These are phyloP conservation scores for Drosophila ambigua DNA, from an alignment of 1,140 invertebrate genomes.

Conservation along the genomic window DNA sequence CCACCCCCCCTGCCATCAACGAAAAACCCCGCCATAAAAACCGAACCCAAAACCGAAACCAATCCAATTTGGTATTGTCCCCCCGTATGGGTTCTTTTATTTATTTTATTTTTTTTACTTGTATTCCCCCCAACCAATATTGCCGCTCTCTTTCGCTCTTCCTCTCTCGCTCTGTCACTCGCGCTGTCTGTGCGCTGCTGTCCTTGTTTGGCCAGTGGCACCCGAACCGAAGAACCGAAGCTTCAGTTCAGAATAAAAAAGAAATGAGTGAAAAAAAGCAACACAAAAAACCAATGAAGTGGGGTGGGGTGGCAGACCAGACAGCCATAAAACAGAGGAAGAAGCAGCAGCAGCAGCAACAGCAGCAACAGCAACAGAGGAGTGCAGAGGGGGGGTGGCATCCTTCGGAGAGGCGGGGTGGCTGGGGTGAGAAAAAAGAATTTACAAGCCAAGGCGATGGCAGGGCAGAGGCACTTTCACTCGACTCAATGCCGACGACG, in stretches of 20 bases:
- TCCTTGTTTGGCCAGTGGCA: conserved; percentile 65
- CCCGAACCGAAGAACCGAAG: conserved; percentile 52
- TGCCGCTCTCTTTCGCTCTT: conserved; percentile 9
- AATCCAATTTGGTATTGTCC: conserved; percentile 75
- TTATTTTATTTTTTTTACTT: conserved; percentile 12
- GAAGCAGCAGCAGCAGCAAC: background rate
- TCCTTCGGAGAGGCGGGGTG: too few relatives aligned
- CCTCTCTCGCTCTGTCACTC: background rate
- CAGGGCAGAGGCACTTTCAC: conserved; percentile 66
- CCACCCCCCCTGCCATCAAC: background rate
- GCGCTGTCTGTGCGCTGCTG: conserved; percentile 31
- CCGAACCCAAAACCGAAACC: conserved; percentile 67
- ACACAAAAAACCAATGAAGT: conserved; percentile 28
- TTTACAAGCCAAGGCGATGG: conserved; percentile 6
- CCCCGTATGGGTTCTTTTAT: conserved; percentile 42
- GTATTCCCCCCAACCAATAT: conserved; percentile 27
- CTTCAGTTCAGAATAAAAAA: conserved; percentile 31
- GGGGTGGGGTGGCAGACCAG: conserved; percentile 10
- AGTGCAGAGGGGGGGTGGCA: background rate
- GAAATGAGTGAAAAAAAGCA: conserved; percentile 62
- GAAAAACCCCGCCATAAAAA: conserved; percentile 13
- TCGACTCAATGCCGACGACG: conserved; percentile 53
- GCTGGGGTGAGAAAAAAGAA: conserved; percentile 8
- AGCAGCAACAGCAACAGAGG: background rate
- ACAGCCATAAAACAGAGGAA: conserved; percentile 40